phyloP scores from a whole-genome alignment of 2,113 vertebrate species.

The Dromiciops gliroides region DNA sequence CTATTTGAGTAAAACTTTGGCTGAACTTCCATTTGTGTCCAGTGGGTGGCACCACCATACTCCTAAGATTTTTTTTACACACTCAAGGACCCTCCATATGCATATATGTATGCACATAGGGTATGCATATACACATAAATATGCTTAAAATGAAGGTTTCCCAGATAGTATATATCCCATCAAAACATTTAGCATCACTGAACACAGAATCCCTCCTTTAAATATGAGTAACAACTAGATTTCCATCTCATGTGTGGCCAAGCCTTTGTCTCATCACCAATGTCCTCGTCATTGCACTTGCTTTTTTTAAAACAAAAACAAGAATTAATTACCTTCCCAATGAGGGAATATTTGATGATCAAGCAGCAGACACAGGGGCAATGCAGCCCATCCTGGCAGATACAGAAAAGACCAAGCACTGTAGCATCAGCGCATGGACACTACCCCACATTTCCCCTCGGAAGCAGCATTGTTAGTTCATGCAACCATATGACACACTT shows the following conservation, averaged over 20 bases:
- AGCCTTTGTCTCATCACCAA: background rate
- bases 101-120: background rate
- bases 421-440: background rate
- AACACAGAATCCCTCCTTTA: background rate
- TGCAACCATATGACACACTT: background rate
- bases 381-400: background rate
- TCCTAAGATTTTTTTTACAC: constrained; percentile 25
- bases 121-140: background rate
- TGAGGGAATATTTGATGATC: constrained; percentile 19
- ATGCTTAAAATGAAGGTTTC: background rate
- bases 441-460: background rate
- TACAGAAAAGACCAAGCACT: background rate
- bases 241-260: background rate
- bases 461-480: constrained; percentile 3
- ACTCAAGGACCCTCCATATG: background rate
- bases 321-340: background rate
- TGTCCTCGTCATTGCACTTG: background rate
- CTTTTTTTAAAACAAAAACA: background rate
- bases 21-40: constrained; percentile 47
- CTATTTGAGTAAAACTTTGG: constrained; percentile 20
- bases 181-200: background rate
- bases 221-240: background rate
- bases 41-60: constrained; percentile 68
- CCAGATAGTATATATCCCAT: background rate
- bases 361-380: background rate